A percentile compares a stretch with the other conserved stretches of the same genome.
These are phyloP conservation scores for Zeuzera pyrina DNA, from an alignment of 2,888 invertebrate species.

Conservation along the genomic window DNA sequence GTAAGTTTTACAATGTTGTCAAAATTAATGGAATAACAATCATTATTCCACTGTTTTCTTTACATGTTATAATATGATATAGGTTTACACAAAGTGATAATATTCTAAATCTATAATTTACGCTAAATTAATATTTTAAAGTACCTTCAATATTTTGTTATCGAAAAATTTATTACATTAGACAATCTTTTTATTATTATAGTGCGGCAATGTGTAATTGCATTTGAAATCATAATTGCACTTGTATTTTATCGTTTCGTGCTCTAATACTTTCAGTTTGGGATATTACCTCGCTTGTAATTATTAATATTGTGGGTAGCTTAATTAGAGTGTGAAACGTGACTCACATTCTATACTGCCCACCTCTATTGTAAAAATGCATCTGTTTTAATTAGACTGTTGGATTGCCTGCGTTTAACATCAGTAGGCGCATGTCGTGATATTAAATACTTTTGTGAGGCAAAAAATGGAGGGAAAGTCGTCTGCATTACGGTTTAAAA, in stretches of 20 bases:
- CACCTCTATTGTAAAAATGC: constrained; percentile 47
- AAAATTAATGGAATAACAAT: constrained; percentile 47
- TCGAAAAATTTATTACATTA: constrained; percentile 5
- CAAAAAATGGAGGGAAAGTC: neutral
- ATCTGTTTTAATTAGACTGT: neutral
- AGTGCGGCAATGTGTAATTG: constrained; percentile 4
- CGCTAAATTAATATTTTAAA: too few relatives aligned
- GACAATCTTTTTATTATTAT: neutral
- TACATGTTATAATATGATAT: constrained; percentile 25
- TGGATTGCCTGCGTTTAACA: neutral
- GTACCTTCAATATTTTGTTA: constrained; percentile 41
- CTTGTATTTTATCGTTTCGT: constrained; percentile 50
- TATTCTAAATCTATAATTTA: too few relatives aligned
- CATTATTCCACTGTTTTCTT: constrained; percentile 43
- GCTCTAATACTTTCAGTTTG: constrained; percentile 52
- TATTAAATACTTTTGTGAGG: neutral
- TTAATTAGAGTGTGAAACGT: constrained; percentile 70
- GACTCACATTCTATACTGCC: constrained; percentile 55
- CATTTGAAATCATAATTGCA: constrained; percentile 36
- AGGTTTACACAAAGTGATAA: too few relatives aligned
- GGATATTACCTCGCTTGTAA: constrained; percentile 53
- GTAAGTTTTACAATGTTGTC: constrained; percentile 54
- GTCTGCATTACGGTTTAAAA: neutral
- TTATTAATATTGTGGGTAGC: constrained; percentile 61
- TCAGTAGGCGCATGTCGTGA: too few relatives aligned